Conservation (phyloP, 2,113 vertebrate species). For the Scomber japonicus region DNA sequence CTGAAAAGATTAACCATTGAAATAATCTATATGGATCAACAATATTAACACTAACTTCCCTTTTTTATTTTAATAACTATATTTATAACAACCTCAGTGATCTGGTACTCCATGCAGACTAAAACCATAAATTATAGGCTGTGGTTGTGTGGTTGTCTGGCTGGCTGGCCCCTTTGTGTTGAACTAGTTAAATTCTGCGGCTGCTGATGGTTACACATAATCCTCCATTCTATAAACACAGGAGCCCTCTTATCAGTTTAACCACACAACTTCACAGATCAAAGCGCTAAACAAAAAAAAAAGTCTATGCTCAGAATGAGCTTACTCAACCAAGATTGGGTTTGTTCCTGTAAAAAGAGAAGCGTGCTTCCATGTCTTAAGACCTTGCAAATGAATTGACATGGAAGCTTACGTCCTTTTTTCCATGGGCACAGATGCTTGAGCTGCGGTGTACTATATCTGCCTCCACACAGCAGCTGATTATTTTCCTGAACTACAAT, state of each 20-base stretch:
- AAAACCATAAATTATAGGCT: constrained; percentile 11
- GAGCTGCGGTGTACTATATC: neutral
- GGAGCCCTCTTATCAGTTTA: neutral
- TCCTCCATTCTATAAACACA: constrained; percentile 30
- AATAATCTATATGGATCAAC: neutral
- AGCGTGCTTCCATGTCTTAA: neutral
- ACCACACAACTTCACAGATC: neutral
- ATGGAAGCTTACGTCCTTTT: too few species aligned
- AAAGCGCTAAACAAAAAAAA: neutral
- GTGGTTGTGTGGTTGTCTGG: constrained; percentile 6
- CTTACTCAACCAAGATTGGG: neutral
- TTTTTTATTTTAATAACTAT: neutral
- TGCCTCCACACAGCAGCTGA: neutral
- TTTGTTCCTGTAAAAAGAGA: neutral
- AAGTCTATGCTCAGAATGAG: neutral
- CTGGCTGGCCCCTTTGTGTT: constrained; percentile 16
- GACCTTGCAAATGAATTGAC: too few species aligned
- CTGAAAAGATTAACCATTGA: neutral
- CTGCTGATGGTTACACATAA: constrained; percentile 5
- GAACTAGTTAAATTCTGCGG: constrained; percentile 11
- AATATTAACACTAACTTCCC: neutral
- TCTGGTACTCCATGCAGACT: neutral
- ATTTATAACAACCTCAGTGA: neutral
- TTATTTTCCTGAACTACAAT: neutral
- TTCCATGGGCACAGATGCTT: too few species aligned